Evolutionary conservation across 1,140 invertebrate genomes (phyloP), one percentile per base, ranked within the genome.

Genomic region (Brachionus sp.): DNA sequence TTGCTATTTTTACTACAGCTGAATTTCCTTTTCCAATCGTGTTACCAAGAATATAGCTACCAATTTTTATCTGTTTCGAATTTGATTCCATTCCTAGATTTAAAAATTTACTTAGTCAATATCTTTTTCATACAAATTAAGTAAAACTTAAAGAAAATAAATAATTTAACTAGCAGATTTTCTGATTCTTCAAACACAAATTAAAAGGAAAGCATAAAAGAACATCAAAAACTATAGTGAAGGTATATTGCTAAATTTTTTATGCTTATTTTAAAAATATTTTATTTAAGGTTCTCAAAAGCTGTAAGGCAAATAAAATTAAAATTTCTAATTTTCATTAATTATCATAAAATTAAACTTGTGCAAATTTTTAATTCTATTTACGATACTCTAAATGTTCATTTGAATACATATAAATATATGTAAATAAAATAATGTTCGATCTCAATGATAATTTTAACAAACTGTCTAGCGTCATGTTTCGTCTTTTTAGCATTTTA

Each of bases 11-110:
- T 84, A 99, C 98, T 91, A 99, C 99, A 86, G 98, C 98, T 91
- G 99, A 99, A 91, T 99, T 99, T 64, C 98, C 98, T 90, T 99
- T 99, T 86, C 98, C 98, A 88, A 99, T 99, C 84, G 98, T 99
- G 16, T 44, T 42, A 25, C 77, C 77, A 37, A 80, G 46, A 19
- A 80, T 35, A 25, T 80, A 80, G 29, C 57, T 80, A 16, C 77
- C 77, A 42, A 80, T 80, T 42, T 80, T 80, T 29, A 80, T 80
- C 57, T 57, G 77, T 16, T 80, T 80, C 12, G 77, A 46, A 75
- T 46, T 75, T 37, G 68, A 73, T 37, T 70, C 66, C 66, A 70
- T 70, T 10, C 37, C 37, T 42, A n/a, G 6, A 39, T 70, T n/a
- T 16, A 70, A 70, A 70, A 70, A 42, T 39, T 37, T 70, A 13